Base-by-base conservation (phyloP, 1,140 invertebrate species). In the Pristionchus pacificus region DNA sequence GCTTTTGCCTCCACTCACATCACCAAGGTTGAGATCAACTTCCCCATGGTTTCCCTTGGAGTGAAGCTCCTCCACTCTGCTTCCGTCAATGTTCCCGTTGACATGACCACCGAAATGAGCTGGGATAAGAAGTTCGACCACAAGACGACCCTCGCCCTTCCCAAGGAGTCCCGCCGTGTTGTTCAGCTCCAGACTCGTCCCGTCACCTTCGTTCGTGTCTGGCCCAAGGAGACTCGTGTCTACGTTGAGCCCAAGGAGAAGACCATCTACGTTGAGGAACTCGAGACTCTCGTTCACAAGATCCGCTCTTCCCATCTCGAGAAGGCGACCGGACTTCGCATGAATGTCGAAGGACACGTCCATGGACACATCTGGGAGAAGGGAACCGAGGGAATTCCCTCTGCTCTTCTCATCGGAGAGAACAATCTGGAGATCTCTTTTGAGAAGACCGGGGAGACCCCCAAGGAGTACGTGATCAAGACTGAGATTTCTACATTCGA, bases 61-160 rank as follows among this genome's bases (percentile, higher is more conserved):
- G 72, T 76, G 38, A 77, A 77, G 55, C 32, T 70, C 62, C 64
- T 73, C 30, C 77, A 73, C 29, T 59, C 67, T 27, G 33, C 75
- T 24, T 65, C 71, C 28, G 14, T 77, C 57, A 75, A 79, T 28
- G 38, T 76, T 57, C 79, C 79, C 31, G 59, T 79, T 55, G 64
- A 81, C 59, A 63, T 62, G 14, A 65, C 77, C 24, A 29, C 75
- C 60, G 33, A 62, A 24, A 60, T 69, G 30, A 61, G 64, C 58
- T 65, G 65, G 33, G 58, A 74, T n/a, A 64, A 67, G n/a, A 70
- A 79, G 58, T 25, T 77, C 19, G 62, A 31, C 29, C 60, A 74
- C 62, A 78, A 73, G 58, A 25, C 77, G 32, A 71, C 19, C 55
- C 27, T 74, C 28, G 75, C 70, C n/a, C 2, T 72, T 14, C 77